Evolutionary conservation across 2,888 invertebrate species (phyloP).

Genomic region (Mythimna vitellina): DNA sequence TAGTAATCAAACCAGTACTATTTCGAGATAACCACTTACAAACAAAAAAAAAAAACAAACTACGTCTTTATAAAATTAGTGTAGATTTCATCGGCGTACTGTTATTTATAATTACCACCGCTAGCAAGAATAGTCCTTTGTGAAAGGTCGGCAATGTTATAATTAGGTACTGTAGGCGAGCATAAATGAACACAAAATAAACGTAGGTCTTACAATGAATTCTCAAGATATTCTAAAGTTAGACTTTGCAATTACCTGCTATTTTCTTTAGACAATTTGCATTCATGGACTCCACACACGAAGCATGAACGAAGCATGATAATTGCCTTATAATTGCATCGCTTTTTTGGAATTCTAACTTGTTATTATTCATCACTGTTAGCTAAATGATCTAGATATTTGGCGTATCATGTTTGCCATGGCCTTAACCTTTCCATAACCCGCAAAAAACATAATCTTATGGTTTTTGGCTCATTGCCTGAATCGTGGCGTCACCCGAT

Average conservation of each 20-base stretch:
- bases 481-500: slow-evolving; percentile 34
- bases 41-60: too few species aligned
- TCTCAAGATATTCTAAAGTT: slow-evolving; percentile 18
- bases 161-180: slow-evolving; percentile 35
- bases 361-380: slow-evolving; percentile 4
- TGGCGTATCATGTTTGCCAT: slow-evolving; percentile 18
- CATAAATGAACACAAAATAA: slow-evolving; percentile 15
- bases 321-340: background rate
- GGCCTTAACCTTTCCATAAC: slow-evolving; percentile 45
- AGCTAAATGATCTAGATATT: slow-evolving; percentile 11
- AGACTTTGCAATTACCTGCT: slow-evolving; percentile 1
- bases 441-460: slow-evolving; percentile 20
- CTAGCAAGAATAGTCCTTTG: slow-evolving; percentile 24
- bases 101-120: slow-evolving; percentile 27
- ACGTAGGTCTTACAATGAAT: slow-evolving; percentile 9
- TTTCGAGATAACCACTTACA: too few species aligned
- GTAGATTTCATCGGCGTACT: background rate
- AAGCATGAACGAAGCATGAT: background rate
- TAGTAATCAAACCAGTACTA: too few species aligned
- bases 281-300: slow-evolving; percentile 1
- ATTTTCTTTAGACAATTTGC: slow-evolving; percentile 17
- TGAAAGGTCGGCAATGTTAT: slow-evolving; percentile 34
- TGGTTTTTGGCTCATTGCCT: slow-evolving; percentile 61
- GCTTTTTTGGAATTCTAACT: slow-evolving; percentile 3
- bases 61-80: too few species aligned